phyloP scores from a whole-genome alignment of 2,888 invertebrate genomes.

The Eilema sororculum region DNA sequence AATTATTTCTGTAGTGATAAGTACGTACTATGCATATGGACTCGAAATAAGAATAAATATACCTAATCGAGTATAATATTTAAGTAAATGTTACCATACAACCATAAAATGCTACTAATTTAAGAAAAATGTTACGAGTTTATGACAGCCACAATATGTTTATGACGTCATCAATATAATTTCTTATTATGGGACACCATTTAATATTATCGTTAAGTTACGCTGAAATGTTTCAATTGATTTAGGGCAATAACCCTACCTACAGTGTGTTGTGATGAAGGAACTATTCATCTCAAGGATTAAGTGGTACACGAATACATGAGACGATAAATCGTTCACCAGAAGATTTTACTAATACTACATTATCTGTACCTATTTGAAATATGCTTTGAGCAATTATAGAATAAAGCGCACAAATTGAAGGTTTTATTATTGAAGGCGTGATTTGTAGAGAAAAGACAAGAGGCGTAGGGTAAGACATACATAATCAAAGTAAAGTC shows the following conservation, averaged over 20 bases:
- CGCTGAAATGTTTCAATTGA: slow-evolving; percentile 59
- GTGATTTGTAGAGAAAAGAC: too few species aligned
- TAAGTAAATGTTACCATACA: slow-evolving; percentile 21
- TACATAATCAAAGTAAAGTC: too few species aligned
- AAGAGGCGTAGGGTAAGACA: too few species aligned
- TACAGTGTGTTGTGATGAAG: slow-evolving; percentile 40
- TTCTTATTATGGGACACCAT: slow-evolving; percentile 42
- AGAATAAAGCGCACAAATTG: not conserved
- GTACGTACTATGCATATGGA: too few species aligned
- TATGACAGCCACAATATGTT: slow-evolving; percentile 35
- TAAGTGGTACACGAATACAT: slow-evolving; percentile 48
- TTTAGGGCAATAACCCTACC: slow-evolving; percentile 45
- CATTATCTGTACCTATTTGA: not conserved
- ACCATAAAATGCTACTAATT: slow-evolving; percentile 25
- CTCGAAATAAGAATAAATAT: too few species aligned
- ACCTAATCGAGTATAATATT: too few species aligned
- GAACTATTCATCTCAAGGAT: slow-evolving; percentile 40
- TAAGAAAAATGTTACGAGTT: slow-evolving; percentile 35
- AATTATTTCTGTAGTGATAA: not conserved
- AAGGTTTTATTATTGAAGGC: too few species aligned
- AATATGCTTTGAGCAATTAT: not conserved
- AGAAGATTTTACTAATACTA: not conserved
- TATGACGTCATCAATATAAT: slow-evolving; percentile 49
- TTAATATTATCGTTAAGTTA: slow-evolving; percentile 48
- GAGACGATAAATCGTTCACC: slow-evolving; percentile 3